A percentile compares a stretch with the other conserved stretches of the same genome.
phyloP scores from a whole-genome alignment of 2,888 invertebrate genomes.

The Lasioglossum calceatum region DNA sequence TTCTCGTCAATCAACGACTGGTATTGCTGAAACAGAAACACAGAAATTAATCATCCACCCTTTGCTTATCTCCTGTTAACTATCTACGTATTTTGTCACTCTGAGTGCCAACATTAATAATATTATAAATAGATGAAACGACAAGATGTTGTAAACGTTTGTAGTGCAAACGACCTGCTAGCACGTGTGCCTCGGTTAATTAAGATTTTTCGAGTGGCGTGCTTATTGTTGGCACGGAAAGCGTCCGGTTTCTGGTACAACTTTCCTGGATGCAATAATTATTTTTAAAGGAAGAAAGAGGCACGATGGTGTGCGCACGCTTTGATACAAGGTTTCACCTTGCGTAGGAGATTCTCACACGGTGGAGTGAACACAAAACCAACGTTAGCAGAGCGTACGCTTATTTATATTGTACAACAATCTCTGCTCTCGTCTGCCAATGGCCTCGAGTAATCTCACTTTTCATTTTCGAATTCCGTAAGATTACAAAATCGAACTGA shows the following conservation, averaged over 20 bases:
- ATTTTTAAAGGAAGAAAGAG: constrained; percentile 36
- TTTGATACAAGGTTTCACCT: constrained; percentile 63
- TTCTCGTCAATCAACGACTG: constrained; percentile 84
- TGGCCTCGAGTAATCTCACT: neutral
- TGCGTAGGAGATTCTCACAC: constrained; percentile 69
- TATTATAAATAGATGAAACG: neutral
- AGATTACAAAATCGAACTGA: neutral
- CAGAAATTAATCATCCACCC: neutral
- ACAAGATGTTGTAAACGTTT: neutral
- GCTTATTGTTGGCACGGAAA: constrained; percentile 11
- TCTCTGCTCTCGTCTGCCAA: constrained; percentile 13
- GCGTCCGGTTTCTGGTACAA: constrained; percentile 20
- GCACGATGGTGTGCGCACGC: constrained; percentile 8
- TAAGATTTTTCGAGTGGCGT: neutral
- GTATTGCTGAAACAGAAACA: constrained; percentile 83
- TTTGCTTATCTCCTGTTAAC: neutral
- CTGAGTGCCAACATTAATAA: neutral
- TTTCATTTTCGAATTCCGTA: neutral
- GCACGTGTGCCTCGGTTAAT: neutral
- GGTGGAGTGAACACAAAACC: constrained; percentile 51
- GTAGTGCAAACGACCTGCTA: neutral
- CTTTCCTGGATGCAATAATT: constrained; percentile 42
- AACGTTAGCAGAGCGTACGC: constrained; percentile 42
- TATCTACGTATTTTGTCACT: neutral
- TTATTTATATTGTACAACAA: constrained; percentile 33